Evolutionary conservation across 2,113 vertebrate genomes (phyloP), one percentile per base, ranked within the genome.

Genomic region (Leiothrix lutea): DNA sequence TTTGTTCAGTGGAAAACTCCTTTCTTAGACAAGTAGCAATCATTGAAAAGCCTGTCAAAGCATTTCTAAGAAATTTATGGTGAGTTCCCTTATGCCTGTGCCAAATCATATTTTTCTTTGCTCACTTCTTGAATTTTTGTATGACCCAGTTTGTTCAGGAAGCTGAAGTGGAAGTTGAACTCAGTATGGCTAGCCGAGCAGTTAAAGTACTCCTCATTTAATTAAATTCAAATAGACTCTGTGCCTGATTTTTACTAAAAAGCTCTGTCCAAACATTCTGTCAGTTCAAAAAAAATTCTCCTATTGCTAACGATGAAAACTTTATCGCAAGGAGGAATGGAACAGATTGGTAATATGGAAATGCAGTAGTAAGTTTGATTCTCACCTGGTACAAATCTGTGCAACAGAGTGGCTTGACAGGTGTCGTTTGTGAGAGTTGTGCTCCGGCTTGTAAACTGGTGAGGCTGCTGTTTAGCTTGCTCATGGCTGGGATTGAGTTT

Each of bases 361-460:
- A 36, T 73, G 9, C 28, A 92, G 26, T 60, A 66, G 72, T 56
- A 18, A 81, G 29, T 78, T 79, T 64, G 38, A 64, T 78, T 69
- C 31, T 64, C 5, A 44, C 36, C 33, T 78, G 31, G n/a, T 80
- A 62, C 54, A 92, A 94, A 93, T 64, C n/a, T 74, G 50, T 85
- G 62, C 56, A 88, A 51, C 19, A 62, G 40, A 62, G 29, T 69
- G 72, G 12, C 61, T 85, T 80, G 78, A 54, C 65, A 70, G 74
- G 50, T 93, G 38, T 50, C 21, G 5, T 78, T 95, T 81, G 47
- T 48, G 48, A 95, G 85, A 90, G 61, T 48, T 17, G 17, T 85
- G 51, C 17, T 67, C 71, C 95, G 93, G 73, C 70, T 94, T 94
- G 80, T 94, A 74, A 92, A 93, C 21, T 57, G n/a, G 19, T 42